Conservation (phyloP, 2,888 invertebrate genomes). For the Aleiodes alternator region DNA sequence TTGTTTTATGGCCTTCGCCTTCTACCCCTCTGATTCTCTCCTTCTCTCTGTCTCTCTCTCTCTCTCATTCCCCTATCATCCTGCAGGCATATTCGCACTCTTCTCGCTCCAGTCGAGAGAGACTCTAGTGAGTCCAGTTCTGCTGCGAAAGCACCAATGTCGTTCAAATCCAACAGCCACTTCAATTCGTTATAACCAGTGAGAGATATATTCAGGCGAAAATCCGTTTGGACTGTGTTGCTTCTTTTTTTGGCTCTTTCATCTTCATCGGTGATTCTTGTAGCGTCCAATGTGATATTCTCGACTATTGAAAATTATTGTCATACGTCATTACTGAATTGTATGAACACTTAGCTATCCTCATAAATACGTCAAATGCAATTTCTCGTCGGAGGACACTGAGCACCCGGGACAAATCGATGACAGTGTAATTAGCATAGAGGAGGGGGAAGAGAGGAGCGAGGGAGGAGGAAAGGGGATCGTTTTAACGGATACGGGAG, state of each 20-base stretch:
- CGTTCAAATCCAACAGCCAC: conserved; percentile 5
- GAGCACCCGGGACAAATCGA: conserved; percentile 26
- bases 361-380: conserved; percentile 26
- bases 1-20: conserved; percentile 64
- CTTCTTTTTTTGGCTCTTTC: not conserved
- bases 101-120: conserved; percentile 1
- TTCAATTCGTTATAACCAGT: not conserved
- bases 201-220: not conserved
- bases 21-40: conserved; percentile 43
- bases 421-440: conserved; percentile 35
- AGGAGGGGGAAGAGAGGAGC: not conserved
- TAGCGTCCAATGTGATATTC: not conserved
- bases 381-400: not conserved
- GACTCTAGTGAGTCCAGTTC: too few relatives aligned
- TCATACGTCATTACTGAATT: not conserved
- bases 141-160: not conserved
- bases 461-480: not conserved
- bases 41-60: conserved; percentile 33
- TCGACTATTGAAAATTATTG: not conserved
- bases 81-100: not conserved
- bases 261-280: not conserved
- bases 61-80: conserved; percentile 11
- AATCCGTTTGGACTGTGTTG: not conserved
- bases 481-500: conserved; percentile 11
- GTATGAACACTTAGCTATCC: not conserved